Percentiles rank a stretch among this genome's conserved stretches.
Conservation (phyloP, 2,888 invertebrate genomes). For the Urechis unicinctus region DNA sequence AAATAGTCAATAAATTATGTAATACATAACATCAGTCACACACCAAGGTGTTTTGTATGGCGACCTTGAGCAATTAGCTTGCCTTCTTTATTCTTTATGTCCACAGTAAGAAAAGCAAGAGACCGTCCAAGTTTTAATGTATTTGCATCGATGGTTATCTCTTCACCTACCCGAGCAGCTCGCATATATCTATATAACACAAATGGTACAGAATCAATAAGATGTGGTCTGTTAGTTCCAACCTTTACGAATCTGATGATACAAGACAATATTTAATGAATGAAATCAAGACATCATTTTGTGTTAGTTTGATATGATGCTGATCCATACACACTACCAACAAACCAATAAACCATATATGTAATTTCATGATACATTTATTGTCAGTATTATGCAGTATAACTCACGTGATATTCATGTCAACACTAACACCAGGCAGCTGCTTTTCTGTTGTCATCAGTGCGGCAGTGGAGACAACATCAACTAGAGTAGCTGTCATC, state of each 20-base stretch:
- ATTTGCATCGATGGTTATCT: constrained; percentile 69
- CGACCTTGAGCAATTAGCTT: constrained; percentile 71
- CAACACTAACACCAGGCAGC: constrained; percentile 71
- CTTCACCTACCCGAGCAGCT: constrained; percentile 71
- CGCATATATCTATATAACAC: constrained; percentile 66
- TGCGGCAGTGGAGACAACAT: constrained; percentile 72
- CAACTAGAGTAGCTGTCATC: constrained; percentile 72
- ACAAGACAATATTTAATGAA: too few relatives aligned
- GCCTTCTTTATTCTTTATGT: constrained; percentile 71
- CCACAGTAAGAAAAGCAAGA: constrained; percentile 75
- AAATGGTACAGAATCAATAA: too few relatives aligned
- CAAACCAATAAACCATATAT: neutral
- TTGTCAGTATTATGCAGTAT: neutral
- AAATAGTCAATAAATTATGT: too few relatives aligned
- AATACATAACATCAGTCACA: too few relatives aligned
- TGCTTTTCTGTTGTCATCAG: constrained; percentile 60
- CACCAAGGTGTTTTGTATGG: constrained; percentile 85
- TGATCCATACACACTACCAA: too few relatives aligned
- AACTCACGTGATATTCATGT: constrained; percentile 71
- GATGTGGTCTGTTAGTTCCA: too few relatives aligned
- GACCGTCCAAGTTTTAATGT: constrained; percentile 71
- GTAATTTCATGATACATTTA: too few relatives aligned
- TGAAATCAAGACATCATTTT: too few relatives aligned
- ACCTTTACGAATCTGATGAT: too few relatives aligned
- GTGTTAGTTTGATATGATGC: too few relatives aligned